Conservation (phyloP, 2,113 vertebrate genomes). For the Pycnonotus jocosus region DNA sequence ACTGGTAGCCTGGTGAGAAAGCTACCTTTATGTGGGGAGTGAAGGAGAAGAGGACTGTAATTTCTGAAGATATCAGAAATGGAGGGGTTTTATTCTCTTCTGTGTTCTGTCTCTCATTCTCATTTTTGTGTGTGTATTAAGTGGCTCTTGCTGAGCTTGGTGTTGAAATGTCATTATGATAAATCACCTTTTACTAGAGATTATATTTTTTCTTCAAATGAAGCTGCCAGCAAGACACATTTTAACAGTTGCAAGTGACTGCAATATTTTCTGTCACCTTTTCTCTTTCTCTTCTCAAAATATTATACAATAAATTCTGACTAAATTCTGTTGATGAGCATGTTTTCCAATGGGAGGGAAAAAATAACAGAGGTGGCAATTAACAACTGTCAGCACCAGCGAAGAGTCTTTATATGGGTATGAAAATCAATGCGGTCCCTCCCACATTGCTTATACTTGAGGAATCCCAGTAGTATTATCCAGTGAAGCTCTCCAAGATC, state of each 20-base stretch:
- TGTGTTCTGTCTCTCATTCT: neutral
- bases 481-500: neutral
- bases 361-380: neutral
- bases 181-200: conserved; percentile 8
- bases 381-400: neutral
- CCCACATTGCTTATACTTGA: neutral
- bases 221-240: conserved; percentile 26
- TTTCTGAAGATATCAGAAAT: neutral
- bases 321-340: neutral
- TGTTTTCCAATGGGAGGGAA: neutral
- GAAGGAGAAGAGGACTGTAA: neutral
- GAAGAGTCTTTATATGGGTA: neutral
- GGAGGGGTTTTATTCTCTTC: neutral
- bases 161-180: conserved; percentile 20
- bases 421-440: neutral
- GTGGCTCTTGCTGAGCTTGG: conserved; percentile 18
- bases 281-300: neutral
- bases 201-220: conserved; percentile 41
- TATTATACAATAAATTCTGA: neutral
- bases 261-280: neutral
- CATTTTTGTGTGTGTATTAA: neutral
- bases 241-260: neutral
- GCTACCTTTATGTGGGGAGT: neutral
- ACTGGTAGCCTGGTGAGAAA: neutral
- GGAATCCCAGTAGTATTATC: neutral